Percentiles rank a stretch among this genome's conserved stretches.
Evolutionary conservation across 2,888 invertebrate genomes (phyloP).

Genomic region (Muschampia plurimacula): DNA sequence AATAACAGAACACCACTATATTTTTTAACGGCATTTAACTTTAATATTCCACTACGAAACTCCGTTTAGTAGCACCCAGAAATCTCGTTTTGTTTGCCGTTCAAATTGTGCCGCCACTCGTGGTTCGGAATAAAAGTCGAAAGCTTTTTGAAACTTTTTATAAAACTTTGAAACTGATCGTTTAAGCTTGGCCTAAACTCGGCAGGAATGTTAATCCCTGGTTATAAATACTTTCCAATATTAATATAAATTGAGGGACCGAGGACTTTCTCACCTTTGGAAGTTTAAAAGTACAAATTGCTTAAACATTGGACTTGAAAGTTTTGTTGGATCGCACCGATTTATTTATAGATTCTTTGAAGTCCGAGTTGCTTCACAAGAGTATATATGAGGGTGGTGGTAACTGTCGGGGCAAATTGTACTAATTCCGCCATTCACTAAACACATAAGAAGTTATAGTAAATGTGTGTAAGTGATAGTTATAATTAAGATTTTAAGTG

Average conservation of each 20-base stretch:
- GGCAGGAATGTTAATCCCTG: background rate
- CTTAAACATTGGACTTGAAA: too few species aligned
- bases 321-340: too few species aligned
- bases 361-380: too few species aligned
- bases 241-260: background rate
- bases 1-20: conserved; percentile 7
- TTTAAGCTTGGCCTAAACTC: background rate
- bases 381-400: too few species aligned
- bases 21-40: conserved; percentile 13
- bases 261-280: too few species aligned
- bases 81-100: background rate
- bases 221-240: background rate
- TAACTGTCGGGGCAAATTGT: too few species aligned
- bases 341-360: too few species aligned
- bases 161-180: conserved; percentile 2
- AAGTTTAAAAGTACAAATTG: too few species aligned
- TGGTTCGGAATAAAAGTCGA: background rate
- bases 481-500: background rate
- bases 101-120: conserved; percentile 6
- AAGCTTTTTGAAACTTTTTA: background rate
- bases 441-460: background rate
- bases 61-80: background rate
- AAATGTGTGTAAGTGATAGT: too few species aligned
- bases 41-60: conserved; percentile 10
- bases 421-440: too few species aligned